Base-by-base conservation (phyloP, 2,113 vertebrate species). In the Leptosomus discolor region DNA sequence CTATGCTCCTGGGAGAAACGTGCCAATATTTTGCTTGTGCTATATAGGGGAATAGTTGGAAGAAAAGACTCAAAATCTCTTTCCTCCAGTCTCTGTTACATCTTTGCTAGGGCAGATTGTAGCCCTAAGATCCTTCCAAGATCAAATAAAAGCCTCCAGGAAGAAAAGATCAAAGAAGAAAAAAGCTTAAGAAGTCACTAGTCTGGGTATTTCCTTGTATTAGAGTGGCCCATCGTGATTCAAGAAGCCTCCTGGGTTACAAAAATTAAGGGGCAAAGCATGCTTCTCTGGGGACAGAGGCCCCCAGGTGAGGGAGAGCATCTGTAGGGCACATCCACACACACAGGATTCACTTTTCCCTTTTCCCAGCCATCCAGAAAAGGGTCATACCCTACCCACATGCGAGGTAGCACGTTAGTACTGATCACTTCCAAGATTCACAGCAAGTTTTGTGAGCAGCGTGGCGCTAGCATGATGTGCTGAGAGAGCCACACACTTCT, bases 121-220 rank as follows among this genome's bases (percentile, higher is more conserved):
- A 96, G 94, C 90, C 94, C 94, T 96, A 96, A 96, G 94, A 95
- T 96, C 87, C 95, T 95, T 95, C 85, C 63, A 78, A 96, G 94
- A 97, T 96, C 96, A 97, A 97, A 97, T 93, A 96, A 96, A 96
- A 96, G 96, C 96, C 93, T 96, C 90, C 81, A 96, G 93, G 94
- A 96, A 96, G 88, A 92, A 94, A 93, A 78, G 96, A 96, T 96
- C 90, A 96, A 97, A 96, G 87, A 36, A 90, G 57, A 76, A 85
- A 81, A 91, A 95, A 96, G 84, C 94, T 91, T 96, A 96, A 95
- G 96, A 96, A 96, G 87, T 96, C 90, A 95, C 88, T 90, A 93
- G 45, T 69, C 92, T 97, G 88, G 26, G 53, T 95, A 90, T 95
- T 94, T 94, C 93, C 94, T 92, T 78, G 53, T 68, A 69, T 88